These are phyloP conservation scores for Cirrhinus molitorella DNA, from an alignment of 2,797 vertebrate species.

Conservation along the genomic window DNA sequence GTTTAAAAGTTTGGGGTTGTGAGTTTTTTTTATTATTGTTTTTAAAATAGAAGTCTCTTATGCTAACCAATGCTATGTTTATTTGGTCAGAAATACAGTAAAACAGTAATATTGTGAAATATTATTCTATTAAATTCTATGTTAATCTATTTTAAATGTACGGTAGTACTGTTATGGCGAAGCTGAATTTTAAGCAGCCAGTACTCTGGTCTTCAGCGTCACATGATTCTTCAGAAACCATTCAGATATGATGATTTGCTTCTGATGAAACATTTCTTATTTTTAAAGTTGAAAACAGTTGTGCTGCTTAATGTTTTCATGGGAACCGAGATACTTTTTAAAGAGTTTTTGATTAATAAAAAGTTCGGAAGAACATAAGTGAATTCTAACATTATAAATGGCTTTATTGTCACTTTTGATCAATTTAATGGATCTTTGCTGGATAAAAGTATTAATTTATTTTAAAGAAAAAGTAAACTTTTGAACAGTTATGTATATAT, in stretches of 20 bases:
- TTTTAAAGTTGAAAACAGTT: too few relatives aligned
- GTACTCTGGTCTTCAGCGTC: background rate
- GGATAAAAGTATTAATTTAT: background rate
- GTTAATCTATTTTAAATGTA: background rate
- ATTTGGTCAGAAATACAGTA: background rate
- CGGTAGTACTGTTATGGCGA: background rate
- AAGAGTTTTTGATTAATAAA: background rate
- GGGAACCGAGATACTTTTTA: too few relatives aligned
- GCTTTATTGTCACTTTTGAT: background rate
- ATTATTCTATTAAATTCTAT: background rate
- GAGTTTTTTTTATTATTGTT: too few relatives aligned
- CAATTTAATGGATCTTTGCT: background rate
- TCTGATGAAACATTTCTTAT: too few relatives aligned
- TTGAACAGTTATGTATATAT: too few relatives aligned
- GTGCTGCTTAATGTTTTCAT: background rate
- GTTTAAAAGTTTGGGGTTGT: background rate
- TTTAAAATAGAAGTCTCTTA: background rate
- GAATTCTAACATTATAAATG: slow-evolving; percentile 15
- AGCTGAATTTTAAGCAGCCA: background rate
- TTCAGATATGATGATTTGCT: background rate
- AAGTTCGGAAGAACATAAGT: too few relatives aligned
- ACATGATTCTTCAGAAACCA: background rate
- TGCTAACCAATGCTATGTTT: background rate
- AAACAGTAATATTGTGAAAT: background rate
- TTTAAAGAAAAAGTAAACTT: too few relatives aligned